These are phyloP conservation scores for Galaxea fascicularis DNA, from an alignment of 92 coral and sea anemone genomes.

Conservation along the genomic window DNA sequence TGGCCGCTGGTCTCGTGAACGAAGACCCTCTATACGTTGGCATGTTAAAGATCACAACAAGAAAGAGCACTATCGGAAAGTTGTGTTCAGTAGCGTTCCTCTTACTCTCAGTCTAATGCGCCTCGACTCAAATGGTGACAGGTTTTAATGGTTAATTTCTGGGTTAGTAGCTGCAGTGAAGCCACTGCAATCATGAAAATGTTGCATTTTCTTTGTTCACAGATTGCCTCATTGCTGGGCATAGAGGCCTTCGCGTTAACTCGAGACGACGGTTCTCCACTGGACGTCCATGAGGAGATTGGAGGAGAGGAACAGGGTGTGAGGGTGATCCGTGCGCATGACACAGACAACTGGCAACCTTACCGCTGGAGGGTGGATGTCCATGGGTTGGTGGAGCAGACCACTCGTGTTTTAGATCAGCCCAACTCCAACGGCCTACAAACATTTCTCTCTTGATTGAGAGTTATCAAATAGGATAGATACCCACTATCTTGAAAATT, in stretches of 20 bases:
- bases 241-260: constrained; percentile 25
- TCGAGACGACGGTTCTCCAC: constrained; percentile 19
- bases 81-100: background rate
- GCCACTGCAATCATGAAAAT: background rate
- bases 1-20: too few relatives aligned
- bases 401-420: background rate
- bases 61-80: background rate
- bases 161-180: too few relatives aligned
- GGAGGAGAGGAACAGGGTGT: constrained; percentile 58
- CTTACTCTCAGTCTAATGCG: too few relatives aligned
- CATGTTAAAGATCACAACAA: background rate
- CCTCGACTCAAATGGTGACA: too few relatives aligned
- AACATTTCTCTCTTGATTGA: background rate
- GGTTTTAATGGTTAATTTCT: background rate
- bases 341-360: constrained; percentile 39
- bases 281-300: constrained; percentile 42
- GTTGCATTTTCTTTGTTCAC: background rate
- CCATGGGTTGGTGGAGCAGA: constrained; percentile 44
- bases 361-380: constrained; percentile 57
- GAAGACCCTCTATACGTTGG: too few relatives aligned
- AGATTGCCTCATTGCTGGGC: constrained; percentile 13
- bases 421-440: background rate
- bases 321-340: constrained; percentile 50
- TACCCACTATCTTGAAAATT: background rate
- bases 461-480: background rate